Base-by-base conservation (phyloP, 2,888 invertebrate species). In the Pollenia amentaria region DNA sequence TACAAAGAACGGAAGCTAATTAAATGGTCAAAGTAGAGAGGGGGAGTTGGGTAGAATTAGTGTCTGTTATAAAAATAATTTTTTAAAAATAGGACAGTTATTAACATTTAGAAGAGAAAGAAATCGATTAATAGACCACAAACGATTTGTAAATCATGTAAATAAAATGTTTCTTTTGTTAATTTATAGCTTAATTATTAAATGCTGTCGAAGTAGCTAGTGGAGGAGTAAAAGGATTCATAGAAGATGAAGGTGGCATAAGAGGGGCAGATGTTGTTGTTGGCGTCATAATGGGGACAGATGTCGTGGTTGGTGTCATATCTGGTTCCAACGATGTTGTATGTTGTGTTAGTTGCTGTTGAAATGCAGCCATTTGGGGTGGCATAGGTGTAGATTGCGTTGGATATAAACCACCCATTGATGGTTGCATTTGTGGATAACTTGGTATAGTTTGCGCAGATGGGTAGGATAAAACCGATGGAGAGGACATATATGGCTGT, bases 341-440 rank as follows among this genome's bases (percentile, higher is more conserved):
- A 42, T 65, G 77, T 42, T 65, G 84, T 14, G 40, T 79, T 55
- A 57, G 48, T 29, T 69, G 84, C 14, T 79, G 85, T 16, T 88
- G 89, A 16, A 79, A 80, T 40, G 77, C 73, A 29, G 70, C 60
- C 90, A 91, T 90, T 83, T 91, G 92, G 10, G 92, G 91, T 18
- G 92, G 91, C 89, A 91, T 55, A 16, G 92, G 90, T 78, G 91
- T 91, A 44, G 89, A 88, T 82, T 91, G 91, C 55, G 92, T 91
- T 46, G 92, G 89, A 85, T 90, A 92, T n/a, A 91, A 85, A 8
- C 91, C 91, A 12, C 90, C 91, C 90, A 91, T 89, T 2, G 92
- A 89, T 60, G 92, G 90, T 73, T 93, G 93, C 44, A 92, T 92
- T 88, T 93, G 93, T n/a, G 93, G 93, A 89, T 93, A 93, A 44